Percentiles rank a stretch among this genome's conserved stretches.
phyloP scores from a whole-genome alignment of 1,140 invertebrate species.

The Apis mellifera region Amel_HAv3.1 CM009937.2:14148001-14148500 shows the following conservation, averaged over 20 bases:
- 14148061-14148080: slow-evolving; percentile 24
- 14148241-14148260: neutral
- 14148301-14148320: slow-evolving; percentile 41
- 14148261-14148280: neutral
- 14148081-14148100: slow-evolving; percentile 53
- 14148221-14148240: neutral
- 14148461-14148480: slow-evolving; percentile 6
- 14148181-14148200: neutral
- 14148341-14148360: slow-evolving; percentile 65
- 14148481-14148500: neutral
- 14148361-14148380: slow-evolving; percentile 57
- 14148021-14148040: slow-evolving; percentile 31
- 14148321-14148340: slow-evolving; percentile 49
- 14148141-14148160: neutral
- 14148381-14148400: slow-evolving; percentile 55
- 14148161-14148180: neutral
- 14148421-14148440: slow-evolving; percentile 47
- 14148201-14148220: neutral
- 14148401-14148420: slow-evolving; percentile 35
- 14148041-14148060: slow-evolving; percentile 48
- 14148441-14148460: slow-evolving; percentile 30
- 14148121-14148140: slow-evolving; percentile 13
- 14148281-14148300: slow-evolving; percentile 6
- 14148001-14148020: slow-evolving; percentile 51
- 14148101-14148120: slow-evolving; percentile 44